A percentile compares a stretch with the other conserved stretches of the same genome.
phyloP scores from a whole-genome alignment of 2,888 invertebrate species.

The Synergus japonicus region DNA sequence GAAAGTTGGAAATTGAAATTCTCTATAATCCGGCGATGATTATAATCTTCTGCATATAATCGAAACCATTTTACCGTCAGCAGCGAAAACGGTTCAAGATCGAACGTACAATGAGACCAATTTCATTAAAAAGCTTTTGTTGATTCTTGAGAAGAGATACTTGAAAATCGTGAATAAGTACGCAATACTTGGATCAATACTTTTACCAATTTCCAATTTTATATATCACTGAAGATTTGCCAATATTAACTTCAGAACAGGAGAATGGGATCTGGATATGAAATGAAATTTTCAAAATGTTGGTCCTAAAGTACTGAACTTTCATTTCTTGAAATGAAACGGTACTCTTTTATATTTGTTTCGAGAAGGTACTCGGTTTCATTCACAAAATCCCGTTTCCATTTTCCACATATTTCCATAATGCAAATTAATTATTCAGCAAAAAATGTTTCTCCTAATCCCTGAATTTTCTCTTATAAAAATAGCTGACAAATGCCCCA shows the following conservation, averaged over 20 bases:
- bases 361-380: not conserved
- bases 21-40: not conserved
- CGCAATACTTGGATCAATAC: not conserved
- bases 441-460: no score
- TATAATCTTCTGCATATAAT: not conserved
- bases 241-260: not conserved
- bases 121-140: not conserved
- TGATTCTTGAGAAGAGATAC: not conserved
- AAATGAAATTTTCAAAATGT: constrained; percentile 21
- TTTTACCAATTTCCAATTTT: not conserved
- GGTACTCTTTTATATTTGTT: not conserved
- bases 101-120: not conserved
- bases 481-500: no score
- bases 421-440: no score
- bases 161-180: not conserved
- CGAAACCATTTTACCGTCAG: not conserved
- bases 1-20: not conserved
- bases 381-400: not conserved
- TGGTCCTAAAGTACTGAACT: not conserved
- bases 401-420: no score
- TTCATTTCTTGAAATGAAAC: constrained; percentile 21
- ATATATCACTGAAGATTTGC: not conserved
- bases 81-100: not conserved
- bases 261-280: not conserved
- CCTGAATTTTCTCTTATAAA: no score